These are phyloP conservation scores for Myathropa florea DNA, from an alignment of 2,888 invertebrate genomes.

Conservation along the genomic window DNA sequence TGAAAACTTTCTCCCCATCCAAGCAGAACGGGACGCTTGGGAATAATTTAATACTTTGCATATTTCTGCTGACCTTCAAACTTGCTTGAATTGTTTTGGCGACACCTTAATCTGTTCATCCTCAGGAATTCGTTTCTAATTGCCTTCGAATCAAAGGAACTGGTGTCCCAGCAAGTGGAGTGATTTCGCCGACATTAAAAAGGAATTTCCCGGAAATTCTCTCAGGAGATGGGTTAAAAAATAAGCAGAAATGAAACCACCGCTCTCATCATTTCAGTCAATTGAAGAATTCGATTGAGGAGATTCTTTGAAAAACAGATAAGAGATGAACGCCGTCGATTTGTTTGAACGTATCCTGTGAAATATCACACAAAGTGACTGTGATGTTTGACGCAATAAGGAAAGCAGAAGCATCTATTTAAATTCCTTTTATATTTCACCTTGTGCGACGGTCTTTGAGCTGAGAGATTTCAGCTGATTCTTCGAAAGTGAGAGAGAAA, in stretches of 20 bases:
- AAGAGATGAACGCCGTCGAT: background rate
- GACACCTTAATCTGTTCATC: background rate
- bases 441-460: background rate
- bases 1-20: background rate
- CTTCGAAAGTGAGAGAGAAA: too few relatives aligned
- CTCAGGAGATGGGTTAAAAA: background rate
- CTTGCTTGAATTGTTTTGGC: background rate
- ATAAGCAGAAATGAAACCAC: too few relatives aligned
- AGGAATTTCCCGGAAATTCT: background rate
- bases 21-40: background rate
- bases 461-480: constrained; percentile 13
- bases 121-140: background rate
- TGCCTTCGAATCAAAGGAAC: background rate
- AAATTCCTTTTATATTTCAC: background rate
- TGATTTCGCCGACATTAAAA: background rate
- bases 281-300: background rate
- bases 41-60: background rate
- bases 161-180: background rate
- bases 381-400: background rate
- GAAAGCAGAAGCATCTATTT: background rate
- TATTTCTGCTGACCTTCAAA: background rate
- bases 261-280: background rate
- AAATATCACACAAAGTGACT: background rate
- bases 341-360: background rate
- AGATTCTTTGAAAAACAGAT: background rate